Evolutionary conservation across 2,113 vertebrate species (phyloP), one percentile per base, ranked within the genome.

Genomic region (Numenius arquata): DNA sequence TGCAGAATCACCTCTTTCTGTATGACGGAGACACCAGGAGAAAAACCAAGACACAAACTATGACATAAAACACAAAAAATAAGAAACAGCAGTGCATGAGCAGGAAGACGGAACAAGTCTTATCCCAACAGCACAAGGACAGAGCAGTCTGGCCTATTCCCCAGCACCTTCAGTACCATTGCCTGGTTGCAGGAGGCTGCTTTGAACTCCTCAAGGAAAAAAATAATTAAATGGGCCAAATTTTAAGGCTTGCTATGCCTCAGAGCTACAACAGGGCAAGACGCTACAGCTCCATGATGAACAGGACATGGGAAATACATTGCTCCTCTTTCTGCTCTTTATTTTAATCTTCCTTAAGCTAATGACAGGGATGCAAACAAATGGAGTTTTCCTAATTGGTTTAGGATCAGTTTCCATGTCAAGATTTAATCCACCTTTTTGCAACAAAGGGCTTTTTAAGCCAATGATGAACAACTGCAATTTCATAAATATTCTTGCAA

Each of bases 301-400:
- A 62, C 2, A 2, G 12, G 55, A 63, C 5, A 6, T 1, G 1
- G 48, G 52, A 87, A 77, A 45, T 18, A 12, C 32, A 14, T 4
- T 27, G 50, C 73, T 84, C 30, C 48, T 78, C 79, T 90, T 76
- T 41, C 68, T 58, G 55, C 12, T 89, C 61, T 58, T 43, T 18
- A 29, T 82, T 72, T 89, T 95, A 89, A 96, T 95, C 73, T 92
- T 75, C 48, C 72, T 95, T 74, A 86, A 81, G 81, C 78, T 85
- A 87, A 78, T 95, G 84, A 95, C 81, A 89, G 52, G 56, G 36
- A 88, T 89, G 77, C 66, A 74, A 94, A 95, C 86, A 81, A 85
- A 58, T 1, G 2, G 77, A 89, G 71, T 91, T 93, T 61, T 93
- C 66, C 61, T 94, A 90, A 95, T 94, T 81, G 94, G 91, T 84